These are phyloP conservation scores for Bombus huntii DNA, from an alignment of 1,140 invertebrate genomes.

Conservation along the genomic window DNA sequence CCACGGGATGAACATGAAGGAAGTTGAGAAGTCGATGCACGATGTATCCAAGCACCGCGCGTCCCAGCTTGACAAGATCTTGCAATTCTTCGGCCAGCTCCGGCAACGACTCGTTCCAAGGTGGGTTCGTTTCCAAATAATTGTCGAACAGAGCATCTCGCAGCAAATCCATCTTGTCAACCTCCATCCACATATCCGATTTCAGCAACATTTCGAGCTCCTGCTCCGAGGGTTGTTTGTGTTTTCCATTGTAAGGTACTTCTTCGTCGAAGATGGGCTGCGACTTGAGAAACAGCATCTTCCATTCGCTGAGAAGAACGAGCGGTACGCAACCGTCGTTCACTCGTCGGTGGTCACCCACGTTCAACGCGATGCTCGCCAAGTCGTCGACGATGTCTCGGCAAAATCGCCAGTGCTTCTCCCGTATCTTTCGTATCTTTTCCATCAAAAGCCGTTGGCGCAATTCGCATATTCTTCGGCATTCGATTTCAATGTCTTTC, in stretches of 20 bases:
- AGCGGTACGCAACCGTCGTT: slow-evolving; percentile 77
- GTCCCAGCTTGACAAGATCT: slow-evolving; percentile 78
- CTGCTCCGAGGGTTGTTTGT: not conserved
- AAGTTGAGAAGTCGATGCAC: slow-evolving; percentile 84
- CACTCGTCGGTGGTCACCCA: slow-evolving; percentile 80
- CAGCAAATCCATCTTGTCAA: slow-evolving; percentile 53
- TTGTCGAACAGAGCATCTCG: slow-evolving; percentile 75
- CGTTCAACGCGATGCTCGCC: slow-evolving; percentile 82
- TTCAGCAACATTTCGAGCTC: slow-evolving; percentile 23
- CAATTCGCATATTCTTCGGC: slow-evolving; percentile 81
- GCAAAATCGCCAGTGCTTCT: slow-evolving; percentile 81
- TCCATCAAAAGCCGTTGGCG: slow-evolving; percentile 81
- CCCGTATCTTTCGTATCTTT: slow-evolving; percentile 73
- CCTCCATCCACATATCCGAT: not conserved
- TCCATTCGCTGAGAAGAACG: slow-evolving; percentile 82
- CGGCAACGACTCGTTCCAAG: slow-evolving; percentile 75
- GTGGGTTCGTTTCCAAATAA: slow-evolving; percentile 72
- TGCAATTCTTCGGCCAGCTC: slow-evolving; percentile 64
- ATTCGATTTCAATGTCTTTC: slow-evolving; percentile 82
- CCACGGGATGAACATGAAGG: slow-evolving; percentile 72
- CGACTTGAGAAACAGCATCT: slow-evolving; percentile 81
- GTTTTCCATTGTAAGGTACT: slow-evolving; percentile 36
- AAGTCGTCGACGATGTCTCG: slow-evolving; percentile 82
- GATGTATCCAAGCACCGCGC: slow-evolving; percentile 82
- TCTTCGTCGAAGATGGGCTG: slow-evolving; percentile 82